Conservation (phyloP, 2,113 vertebrate species). For the Caloenas nicobarica region DNA sequence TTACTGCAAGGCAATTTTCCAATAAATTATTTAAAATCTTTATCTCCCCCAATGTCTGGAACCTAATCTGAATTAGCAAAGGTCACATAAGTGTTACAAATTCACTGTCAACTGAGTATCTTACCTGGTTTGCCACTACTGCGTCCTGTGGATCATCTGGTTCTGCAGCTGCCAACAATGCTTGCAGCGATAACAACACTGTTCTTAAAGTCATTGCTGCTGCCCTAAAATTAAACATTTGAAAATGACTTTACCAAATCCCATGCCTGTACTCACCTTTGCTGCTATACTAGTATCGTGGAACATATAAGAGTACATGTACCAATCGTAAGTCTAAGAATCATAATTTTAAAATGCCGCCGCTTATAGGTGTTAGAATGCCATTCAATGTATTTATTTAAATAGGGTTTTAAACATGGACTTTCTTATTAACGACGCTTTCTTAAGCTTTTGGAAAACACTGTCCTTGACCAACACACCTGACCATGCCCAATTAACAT, state of each 20-base stretch:
- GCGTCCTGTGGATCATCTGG: conserved; percentile 98
- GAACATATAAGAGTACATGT: background rate
- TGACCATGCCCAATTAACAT: background rate
- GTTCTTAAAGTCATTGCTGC: conserved; percentile 98
- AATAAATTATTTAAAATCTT: background rate
- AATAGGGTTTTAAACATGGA: background rate
- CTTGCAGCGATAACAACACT: conserved; percentile 95
- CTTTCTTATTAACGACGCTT: background rate
- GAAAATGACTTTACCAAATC: background rate
- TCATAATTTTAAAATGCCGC: background rate
- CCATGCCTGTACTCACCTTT: background rate
- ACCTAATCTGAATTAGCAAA: background rate
- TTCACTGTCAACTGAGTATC: background rate
- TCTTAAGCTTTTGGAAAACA: background rate
- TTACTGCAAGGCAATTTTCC: background rate
- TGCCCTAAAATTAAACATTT: conserved; percentile 81
- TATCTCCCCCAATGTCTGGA: background rate
- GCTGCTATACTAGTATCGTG: background rate
- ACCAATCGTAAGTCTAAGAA: background rate
- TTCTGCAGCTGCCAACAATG: conserved; percentile 93
- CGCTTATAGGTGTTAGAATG: background rate
- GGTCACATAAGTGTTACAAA: background rate
- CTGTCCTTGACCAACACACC: background rate
- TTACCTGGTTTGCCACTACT: conserved; percentile 97
- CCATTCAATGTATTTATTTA: background rate